Percentiles rank a stretch among this genome's conserved stretches.
Conservation (phyloP, 2,113 vertebrate species). For the Todiramphus saurophagus region DNA sequence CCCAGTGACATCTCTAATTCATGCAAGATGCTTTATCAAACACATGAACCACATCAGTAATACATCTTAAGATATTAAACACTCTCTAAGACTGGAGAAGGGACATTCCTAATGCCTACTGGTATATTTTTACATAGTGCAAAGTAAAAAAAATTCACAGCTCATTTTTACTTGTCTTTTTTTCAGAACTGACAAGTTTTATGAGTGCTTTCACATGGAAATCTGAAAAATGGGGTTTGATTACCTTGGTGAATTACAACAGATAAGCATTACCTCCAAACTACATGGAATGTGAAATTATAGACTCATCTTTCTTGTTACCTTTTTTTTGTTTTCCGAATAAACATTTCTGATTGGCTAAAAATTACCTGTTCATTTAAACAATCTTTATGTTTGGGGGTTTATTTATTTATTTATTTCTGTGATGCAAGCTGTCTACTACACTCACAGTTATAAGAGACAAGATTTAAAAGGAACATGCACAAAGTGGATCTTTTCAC, state of each 20-base stretch:
- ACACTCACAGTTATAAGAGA: background rate
- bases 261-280: background rate
- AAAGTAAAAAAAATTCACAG: background rate
- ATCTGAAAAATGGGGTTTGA: background rate
- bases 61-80: background rate
- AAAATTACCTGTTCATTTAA: background rate
- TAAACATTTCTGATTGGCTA: background rate
- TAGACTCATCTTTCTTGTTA: background rate
- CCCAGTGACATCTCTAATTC: background rate
- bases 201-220: background rate
- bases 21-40: background rate
- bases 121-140: background rate
- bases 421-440: background rate
- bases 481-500: background rate
- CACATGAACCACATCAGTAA: background rate
- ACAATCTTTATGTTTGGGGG: background rate
- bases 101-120: background rate
- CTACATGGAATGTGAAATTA: background rate
- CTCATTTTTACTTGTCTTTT: background rate
- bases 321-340: background rate
- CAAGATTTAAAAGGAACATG: background rate
- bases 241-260: background rate
- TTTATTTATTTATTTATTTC: background rate
- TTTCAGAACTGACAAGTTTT: background rate
- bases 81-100: background rate